phyloP scores from a whole-genome alignment of 2,113 vertebrate species.

The Prietella phreatophila region DNA sequence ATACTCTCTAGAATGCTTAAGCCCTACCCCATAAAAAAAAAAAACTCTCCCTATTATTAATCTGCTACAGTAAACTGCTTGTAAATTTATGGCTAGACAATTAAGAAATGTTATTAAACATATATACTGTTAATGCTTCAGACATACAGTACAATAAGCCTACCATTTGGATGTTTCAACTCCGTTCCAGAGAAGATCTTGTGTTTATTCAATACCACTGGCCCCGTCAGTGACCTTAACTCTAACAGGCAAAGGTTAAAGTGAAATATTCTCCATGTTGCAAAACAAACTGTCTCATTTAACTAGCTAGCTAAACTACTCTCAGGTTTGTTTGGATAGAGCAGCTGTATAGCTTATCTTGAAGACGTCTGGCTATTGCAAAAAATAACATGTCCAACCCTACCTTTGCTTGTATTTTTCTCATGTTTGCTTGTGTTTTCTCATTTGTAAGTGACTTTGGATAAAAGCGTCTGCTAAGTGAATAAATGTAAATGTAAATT shows the following conservation, averaged over 20 bases:
- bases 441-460: too few species aligned
- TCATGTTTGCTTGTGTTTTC: too few species aligned
- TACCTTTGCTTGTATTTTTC: not conserved
- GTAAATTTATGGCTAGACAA: not conserved
- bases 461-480: too few species aligned
- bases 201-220: not conserved
- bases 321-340: not conserved
- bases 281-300: not conserved
- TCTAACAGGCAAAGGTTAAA: not conserved
- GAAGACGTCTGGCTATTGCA: not conserved
- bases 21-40: not conserved
- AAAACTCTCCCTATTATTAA: not conserved
- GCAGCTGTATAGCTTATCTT: not conserved
- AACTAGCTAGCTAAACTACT: not conserved
- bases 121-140: not conserved
- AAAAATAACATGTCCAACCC: not conserved
- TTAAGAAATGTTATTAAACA: not conserved
- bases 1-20: not conserved
- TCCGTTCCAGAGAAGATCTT: not conserved
- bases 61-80: not conserved
- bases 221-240: not conserved
- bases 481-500: too few species aligned
- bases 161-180: not conserved
- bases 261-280: not conserved
- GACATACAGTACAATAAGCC: not conserved